Percentiles rank a stretch among this genome's conserved stretches.
Evolutionary conservation across 1,140 invertebrate species (phyloP).

Genomic region (Polypedilum pembai): DNA sequence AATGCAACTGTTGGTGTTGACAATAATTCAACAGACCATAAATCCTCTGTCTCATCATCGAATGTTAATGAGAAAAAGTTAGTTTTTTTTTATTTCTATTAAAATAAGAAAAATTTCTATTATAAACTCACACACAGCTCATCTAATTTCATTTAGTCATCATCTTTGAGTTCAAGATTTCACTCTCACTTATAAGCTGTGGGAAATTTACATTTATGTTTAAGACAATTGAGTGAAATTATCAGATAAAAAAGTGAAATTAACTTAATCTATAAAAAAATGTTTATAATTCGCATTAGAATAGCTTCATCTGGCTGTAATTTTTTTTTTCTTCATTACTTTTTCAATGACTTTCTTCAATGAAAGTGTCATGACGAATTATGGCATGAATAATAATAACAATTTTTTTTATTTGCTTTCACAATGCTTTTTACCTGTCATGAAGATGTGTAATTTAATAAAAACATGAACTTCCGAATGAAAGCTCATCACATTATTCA

Average conservation of each 20-base stretch:
- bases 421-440: neutral
- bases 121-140: neutral
- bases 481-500: neutral
- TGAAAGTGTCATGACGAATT: constrained; percentile 6
- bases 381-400: neutral
- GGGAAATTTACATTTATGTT: neutral
- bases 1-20: neutral
- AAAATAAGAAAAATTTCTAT: neutral
- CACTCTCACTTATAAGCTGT: neutral
- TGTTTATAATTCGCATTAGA: neutral
- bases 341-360: neutral
- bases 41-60: neutral
- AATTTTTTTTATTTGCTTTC: neutral
- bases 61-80: constrained; percentile 15
- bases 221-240: constrained; percentile 9
- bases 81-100: neutral
- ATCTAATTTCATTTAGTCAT: neutral
- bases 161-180: neutral
- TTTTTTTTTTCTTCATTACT: too few relatives aligned
- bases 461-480: constrained; percentile 1
- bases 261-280: neutral
- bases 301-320: neutral
- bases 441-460: neutral
- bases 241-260: neutral
- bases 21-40: constrained; percentile 27